Evolutionary conservation across 2,113 vertebrate species (phyloP).

Genomic region (Ophthalmotilapia sp.): DNA sequence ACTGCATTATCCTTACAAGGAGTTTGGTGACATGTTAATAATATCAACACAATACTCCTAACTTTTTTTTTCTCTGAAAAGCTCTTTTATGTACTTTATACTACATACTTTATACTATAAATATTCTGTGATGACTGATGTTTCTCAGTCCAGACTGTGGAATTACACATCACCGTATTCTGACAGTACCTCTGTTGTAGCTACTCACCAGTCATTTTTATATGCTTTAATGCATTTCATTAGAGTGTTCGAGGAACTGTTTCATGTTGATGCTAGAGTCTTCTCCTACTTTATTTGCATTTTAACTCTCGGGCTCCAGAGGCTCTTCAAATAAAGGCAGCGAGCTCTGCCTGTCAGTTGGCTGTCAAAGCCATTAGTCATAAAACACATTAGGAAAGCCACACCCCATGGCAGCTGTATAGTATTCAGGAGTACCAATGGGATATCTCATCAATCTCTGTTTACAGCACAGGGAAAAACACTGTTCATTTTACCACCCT

Average conservation of each 20-base stretch:
- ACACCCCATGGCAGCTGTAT: background rate
- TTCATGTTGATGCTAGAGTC: background rate
- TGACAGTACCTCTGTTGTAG: background rate
- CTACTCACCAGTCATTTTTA: background rate
- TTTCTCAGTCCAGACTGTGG: background rate
- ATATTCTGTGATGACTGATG: background rate
- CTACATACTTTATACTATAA: background rate
- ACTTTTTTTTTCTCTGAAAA: background rate
- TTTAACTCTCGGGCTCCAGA: background rate
- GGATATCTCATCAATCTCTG: background rate
- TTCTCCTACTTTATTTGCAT: background rate
- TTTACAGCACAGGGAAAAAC: background rate
- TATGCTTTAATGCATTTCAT: background rate
- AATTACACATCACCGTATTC: background rate
- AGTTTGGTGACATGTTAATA: background rate
- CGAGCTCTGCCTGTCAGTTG: background rate
- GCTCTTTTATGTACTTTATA: background rate
- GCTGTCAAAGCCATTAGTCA: conserved; percentile 3
- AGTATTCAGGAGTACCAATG: background rate
- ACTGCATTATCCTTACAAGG: background rate
- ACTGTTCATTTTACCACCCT: background rate
- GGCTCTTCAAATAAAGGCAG: conserved; percentile 4
- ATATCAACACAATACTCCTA: background rate
- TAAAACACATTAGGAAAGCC: conserved; percentile 10
- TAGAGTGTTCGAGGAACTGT: background rate